Evolutionary conservation across 2,888 invertebrate genomes (phyloP), one percentile per base, ranked within the genome.

Genomic region (Ganaspis brasiliensis): DNA sequence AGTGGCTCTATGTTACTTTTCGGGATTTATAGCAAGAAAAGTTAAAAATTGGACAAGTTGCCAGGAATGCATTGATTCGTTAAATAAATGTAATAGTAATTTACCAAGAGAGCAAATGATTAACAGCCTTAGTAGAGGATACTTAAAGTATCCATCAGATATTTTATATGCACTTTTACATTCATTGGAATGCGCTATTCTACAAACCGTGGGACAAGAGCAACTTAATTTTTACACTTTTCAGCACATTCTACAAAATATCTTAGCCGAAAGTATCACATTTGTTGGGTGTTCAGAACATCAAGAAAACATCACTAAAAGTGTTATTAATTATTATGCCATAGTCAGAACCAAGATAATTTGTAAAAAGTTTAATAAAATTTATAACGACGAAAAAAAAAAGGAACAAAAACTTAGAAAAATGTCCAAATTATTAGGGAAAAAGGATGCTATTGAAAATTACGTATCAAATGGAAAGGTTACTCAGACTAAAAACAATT

Each of bases 301-400:
- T 40, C 45, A 35, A 0, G 55, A 77, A 55, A 55, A 63, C 2
- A 19, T 77, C 6, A 74, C 72, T 2, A 61, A 56, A 63, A 74
- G 26, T 14, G 37, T 77, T 2, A 72, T 74, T 9, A 24, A 77
- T 56, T 74, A 72, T 74, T 77, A 77, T 45, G 61, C 19, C 16
- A 16, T 19, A 16, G 52, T 8, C 1, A 52, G 40, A 40, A 40
- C 40, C 9, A 40, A 40, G 9, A 40, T 40, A 8, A 2, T 40
- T 1, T 40, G 40, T 10, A 40, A 40, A 40, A 12, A 4, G 4
- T 9, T 5, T 10, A 40, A 40, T 40, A 10, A 4, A 40, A 12
- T 40, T 12, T 40, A 40, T 10, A 40, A 40, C 40, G 40, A 40
- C 4, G 40, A 3, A 9, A 4, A 9, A 40, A 40, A 40, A 40